Evolutionary conservation across 2,113 vertebrate genomes (phyloP).

Genomic region (Perca flavescens): DNA sequence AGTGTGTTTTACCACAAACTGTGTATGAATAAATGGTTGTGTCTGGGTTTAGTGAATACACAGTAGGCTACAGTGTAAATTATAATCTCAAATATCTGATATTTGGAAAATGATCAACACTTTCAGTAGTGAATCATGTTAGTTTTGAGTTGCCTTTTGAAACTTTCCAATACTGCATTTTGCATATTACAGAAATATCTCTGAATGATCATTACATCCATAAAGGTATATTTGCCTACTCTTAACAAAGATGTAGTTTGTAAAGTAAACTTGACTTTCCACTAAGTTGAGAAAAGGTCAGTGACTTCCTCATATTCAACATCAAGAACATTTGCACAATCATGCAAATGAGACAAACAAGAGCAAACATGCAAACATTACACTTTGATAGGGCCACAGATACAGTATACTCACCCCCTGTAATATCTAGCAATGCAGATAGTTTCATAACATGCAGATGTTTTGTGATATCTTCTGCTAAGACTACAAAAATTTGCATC

Average conservation of each 20-base stretch:
- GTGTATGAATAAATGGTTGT: background rate
- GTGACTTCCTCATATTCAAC: slow-evolving; percentile 42
- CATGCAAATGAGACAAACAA: slow-evolving; percentile 43
- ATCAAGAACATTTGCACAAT: slow-evolving; percentile 43
- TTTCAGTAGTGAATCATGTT: background rate
- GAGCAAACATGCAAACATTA: background rate
- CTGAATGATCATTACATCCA: background rate
- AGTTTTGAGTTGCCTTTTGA: background rate
- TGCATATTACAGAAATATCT: background rate
- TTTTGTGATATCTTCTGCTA: background rate
- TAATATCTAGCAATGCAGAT: background rate
- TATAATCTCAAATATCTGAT: background rate
- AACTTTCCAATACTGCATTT: background rate
- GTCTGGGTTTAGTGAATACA: background rate
- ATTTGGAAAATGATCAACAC: background rate
- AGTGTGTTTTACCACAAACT: slow-evolving; percentile 4
- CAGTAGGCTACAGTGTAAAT: background rate
- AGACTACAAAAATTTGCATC: background rate
- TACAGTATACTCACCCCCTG: background rate
- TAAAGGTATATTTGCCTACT: background rate
- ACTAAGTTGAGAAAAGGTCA: background rate
- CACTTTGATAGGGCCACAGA: background rate
- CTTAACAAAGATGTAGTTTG: background rate
- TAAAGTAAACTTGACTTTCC: slow-evolving; percentile 16
- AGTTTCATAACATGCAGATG: background rate